phyloP scores from a whole-genome alignment of 2,797 vertebrate species.

The Chaetophractus vellerosus region DNA sequence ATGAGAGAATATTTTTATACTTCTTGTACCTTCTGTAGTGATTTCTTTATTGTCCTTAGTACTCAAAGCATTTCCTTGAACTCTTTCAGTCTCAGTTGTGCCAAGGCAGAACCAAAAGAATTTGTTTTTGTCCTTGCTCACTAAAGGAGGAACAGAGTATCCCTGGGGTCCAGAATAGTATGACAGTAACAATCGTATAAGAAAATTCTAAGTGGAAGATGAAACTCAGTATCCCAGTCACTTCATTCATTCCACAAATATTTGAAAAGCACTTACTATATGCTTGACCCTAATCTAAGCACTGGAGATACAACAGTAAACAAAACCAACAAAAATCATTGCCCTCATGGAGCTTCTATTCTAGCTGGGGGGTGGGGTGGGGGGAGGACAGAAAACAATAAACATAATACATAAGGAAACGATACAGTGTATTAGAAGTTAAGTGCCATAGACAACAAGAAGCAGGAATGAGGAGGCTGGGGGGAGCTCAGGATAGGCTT shows the following conservation, averaged over 20 bases:
- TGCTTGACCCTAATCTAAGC: constrained; percentile 9
- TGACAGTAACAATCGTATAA: neutral
- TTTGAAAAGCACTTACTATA: neutral
- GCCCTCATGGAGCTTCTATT: neutral
- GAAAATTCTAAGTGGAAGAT: neutral
- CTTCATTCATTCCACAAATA: constrained; percentile 8
- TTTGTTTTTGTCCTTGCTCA: neutral
- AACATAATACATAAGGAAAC: neutral
- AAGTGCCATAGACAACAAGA: neutral
- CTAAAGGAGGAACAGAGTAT: neutral
- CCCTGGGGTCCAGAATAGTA: neutral
- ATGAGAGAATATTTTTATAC: neutral
- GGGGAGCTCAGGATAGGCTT: neutral
- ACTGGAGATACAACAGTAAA: neutral
- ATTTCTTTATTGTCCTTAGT: neutral
- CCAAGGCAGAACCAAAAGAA: constrained; percentile 25
- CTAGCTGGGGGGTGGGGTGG: neutral
- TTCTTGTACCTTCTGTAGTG: neutral
- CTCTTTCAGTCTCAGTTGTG: neutral
- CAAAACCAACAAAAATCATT: neutral
- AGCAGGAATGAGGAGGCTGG: neutral
- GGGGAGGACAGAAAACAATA: neutral
- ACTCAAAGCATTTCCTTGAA: neutral
- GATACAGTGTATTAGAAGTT: neutral
- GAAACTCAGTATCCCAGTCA: neutral